Conservation (phyloP, 2,888 invertebrate genomes). For the Meganola albula region DNA sequence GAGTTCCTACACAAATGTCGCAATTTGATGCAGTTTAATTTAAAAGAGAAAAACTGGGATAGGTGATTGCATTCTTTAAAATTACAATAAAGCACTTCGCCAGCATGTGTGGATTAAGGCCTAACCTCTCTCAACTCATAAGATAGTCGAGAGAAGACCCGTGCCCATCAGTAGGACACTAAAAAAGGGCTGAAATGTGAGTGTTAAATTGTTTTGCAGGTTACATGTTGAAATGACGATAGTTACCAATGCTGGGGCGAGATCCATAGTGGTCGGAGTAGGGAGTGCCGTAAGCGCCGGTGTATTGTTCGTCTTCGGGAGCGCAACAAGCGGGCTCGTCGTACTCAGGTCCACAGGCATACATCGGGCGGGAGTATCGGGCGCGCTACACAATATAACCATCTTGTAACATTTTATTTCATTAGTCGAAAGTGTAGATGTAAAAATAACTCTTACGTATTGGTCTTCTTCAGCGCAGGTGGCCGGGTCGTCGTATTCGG, state of each 20-base stretch:
- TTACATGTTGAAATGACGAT: too few species aligned
- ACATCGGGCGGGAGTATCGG: slow-evolving; percentile 85
- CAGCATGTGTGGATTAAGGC: too few species aligned
- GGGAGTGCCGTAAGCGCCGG: slow-evolving; percentile 92
- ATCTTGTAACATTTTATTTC: background rate
- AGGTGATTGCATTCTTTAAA: too few species aligned
- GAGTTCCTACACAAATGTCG: slow-evolving; percentile 41
- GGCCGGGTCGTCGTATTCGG: slow-evolving; percentile 95
- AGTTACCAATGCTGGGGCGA: slow-evolving; percentile 85
- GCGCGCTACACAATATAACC: slow-evolving; percentile 54
- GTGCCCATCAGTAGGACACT: too few species aligned
- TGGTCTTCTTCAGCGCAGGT: slow-evolving; percentile 95
- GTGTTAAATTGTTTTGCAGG: too few species aligned
- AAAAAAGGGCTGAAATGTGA: too few species aligned
- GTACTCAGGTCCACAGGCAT: slow-evolving; percentile 88
- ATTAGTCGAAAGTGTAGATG: background rate
- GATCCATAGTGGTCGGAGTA: slow-evolving; percentile 95
- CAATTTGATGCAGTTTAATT: too few species aligned
- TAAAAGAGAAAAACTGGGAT: too few species aligned
- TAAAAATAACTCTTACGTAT: slow-evolving; percentile 77
- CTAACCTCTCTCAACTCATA: too few species aligned
- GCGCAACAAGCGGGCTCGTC: slow-evolving; percentile 96
- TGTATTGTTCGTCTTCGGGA: slow-evolving; percentile 94
- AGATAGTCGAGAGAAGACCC: too few species aligned
- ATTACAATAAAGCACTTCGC: too few species aligned